phyloP scores from a whole-genome alignment of 2,113 vertebrate species.

The Sylvietta virens region DNA sequence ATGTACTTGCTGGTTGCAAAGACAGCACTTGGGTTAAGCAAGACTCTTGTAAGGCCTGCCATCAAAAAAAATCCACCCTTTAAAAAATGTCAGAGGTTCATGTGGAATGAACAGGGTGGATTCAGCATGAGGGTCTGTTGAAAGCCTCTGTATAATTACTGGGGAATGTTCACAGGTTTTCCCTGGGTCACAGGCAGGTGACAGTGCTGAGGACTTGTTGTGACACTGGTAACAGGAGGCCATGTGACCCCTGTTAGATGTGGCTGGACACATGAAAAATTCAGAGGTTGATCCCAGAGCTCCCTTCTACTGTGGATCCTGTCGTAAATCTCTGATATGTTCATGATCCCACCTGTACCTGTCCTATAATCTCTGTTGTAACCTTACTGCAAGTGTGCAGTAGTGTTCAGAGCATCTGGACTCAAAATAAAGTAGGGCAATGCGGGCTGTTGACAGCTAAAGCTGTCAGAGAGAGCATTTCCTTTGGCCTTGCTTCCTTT shows the following conservation, averaged over 20 bases:
- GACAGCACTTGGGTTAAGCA: not conserved
- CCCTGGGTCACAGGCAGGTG: not conserved
- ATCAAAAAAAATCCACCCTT: not conserved
- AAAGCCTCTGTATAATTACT: not conserved
- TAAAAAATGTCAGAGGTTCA: not conserved
- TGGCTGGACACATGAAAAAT: not conserved
- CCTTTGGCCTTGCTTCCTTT: not conserved
- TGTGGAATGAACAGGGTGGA: not conserved
- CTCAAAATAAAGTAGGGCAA: not conserved
- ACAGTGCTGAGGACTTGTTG: fast-evolving
- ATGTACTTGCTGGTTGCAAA: not conserved
- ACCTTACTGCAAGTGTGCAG: not conserved
- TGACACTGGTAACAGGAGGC: not conserved
- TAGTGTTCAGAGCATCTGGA: not conserved
- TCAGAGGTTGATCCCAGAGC: not conserved
- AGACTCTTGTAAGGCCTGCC: not conserved
- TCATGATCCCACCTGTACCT: not conserved
- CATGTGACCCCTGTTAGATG: not conserved
- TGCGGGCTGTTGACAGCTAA: not conserved
- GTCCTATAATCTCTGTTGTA: not conserved
- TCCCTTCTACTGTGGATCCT: not conserved
- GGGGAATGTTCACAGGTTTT: not conserved
- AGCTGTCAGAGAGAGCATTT: not conserved
- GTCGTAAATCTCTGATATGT: not conserved
- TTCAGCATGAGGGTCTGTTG: not conserved